Percentiles rank a stretch among this genome's conserved stretches.
phyloP scores from a whole-genome alignment of 2,797 vertebrate genomes.

The Eulemur mongoz region DNA sequence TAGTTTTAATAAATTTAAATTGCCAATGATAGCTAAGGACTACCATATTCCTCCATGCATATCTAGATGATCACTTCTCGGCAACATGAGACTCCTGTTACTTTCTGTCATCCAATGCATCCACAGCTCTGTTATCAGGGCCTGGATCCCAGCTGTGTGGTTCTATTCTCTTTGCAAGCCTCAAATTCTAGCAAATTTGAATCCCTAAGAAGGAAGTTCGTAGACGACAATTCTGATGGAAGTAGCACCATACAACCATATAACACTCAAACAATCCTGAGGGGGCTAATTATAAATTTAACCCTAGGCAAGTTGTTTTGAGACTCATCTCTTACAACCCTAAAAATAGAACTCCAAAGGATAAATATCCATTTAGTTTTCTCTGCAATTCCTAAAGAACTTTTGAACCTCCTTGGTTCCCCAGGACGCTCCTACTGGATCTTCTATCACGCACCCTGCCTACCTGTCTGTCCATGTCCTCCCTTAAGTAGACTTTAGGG shows the following conservation, averaged over 20 bases:
- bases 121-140: background rate
- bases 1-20: background rate
- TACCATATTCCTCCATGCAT: background rate
- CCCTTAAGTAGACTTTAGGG: background rate
- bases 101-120: background rate
- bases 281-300: background rate
- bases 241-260: background rate
- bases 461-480: background rate
- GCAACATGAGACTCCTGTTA: background rate
- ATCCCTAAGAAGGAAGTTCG: background rate
- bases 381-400: background rate
- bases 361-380: background rate
- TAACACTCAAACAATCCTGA: background rate
- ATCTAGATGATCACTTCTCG: background rate
- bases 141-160: background rate
- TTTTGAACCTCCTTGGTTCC: background rate
- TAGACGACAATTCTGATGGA: background rate
- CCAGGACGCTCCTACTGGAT: background rate
- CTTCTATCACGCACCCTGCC: background rate
- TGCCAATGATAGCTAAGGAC: background rate
- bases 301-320: background rate
- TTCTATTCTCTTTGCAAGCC: background rate
- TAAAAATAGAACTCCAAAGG: background rate
- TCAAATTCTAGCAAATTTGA: background rate
- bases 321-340: background rate